Conservation (phyloP, 1,140 invertebrate genomes). For the Heliconius nattereri region DNA sequence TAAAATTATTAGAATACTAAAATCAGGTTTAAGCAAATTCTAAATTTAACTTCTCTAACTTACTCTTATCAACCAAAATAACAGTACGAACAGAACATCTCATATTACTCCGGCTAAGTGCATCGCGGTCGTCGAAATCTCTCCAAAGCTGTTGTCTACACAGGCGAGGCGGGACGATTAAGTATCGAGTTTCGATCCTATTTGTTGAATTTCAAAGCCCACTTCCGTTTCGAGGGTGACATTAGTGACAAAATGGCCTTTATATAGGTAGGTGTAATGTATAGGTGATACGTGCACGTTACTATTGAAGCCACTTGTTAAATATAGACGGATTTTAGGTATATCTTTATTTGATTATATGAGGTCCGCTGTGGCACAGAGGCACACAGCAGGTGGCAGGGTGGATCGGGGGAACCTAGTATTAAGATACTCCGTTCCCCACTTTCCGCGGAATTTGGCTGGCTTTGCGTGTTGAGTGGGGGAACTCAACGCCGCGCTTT, state of each 20-base stretch:
- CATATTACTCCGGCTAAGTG: slow-evolving; percentile 50
- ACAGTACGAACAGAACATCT: slow-evolving; percentile 18
- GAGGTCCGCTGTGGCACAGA: no score
- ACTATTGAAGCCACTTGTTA: slow-evolving; percentile 6
- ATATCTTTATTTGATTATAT: no score
- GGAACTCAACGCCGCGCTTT: no score
- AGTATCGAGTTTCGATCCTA: slow-evolving; percentile 46
- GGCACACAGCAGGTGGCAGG: no score
- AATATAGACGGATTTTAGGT: background rate
- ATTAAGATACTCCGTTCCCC: no score
- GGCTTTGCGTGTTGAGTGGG: no score
- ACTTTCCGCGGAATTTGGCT: no score
- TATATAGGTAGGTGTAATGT: slow-evolving; percentile 23
- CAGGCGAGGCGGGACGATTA: slow-evolving; percentile 47
- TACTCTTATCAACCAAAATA: background rate
- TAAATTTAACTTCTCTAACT: background rate
- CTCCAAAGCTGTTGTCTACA: slow-evolving; percentile 50
- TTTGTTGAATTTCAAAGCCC: slow-evolving; percentile 48
- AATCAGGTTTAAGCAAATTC: background rate
- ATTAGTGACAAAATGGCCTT: slow-evolving; percentile 10
- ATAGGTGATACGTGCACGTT: slow-evolving; percentile 18
- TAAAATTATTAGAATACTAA: no score
- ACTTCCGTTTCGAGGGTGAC: slow-evolving; percentile 37
- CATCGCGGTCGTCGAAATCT: slow-evolving; percentile 50
- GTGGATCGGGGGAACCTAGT: no score